Evolutionary conservation across 2,113 vertebrate genomes (phyloP).

Genomic region (Heterocephalus glaber): DNA sequence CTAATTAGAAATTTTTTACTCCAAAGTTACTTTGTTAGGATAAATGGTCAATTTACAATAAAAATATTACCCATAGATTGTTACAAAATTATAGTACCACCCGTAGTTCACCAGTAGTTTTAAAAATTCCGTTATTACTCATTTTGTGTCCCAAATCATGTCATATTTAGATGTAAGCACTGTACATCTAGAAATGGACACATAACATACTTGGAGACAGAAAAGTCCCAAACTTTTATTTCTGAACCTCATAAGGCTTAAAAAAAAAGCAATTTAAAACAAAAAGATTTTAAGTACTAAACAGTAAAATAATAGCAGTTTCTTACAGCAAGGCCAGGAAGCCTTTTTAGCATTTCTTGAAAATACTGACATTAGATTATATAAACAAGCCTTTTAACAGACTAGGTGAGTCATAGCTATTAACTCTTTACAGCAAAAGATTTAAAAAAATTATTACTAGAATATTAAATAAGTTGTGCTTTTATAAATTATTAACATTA

Average conservation of each 20-base stretch:
- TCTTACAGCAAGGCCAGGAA: background rate
- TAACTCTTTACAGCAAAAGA: background rate
- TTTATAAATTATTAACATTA: background rate
- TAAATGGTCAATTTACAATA: too few species aligned
- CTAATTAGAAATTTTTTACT: too few species aligned
- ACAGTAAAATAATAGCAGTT: background rate
- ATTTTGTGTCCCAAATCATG: background rate
- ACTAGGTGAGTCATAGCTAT: background rate
- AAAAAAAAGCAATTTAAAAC: too few species aligned
- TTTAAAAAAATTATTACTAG: background rate
- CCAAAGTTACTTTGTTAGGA: too few species aligned
- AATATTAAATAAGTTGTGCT: background rate
- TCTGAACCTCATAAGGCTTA: background rate
- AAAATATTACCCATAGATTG: too few species aligned
- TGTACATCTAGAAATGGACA: background rate
- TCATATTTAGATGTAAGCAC: background rate
- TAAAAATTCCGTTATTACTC: background rate
- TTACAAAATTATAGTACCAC: too few species aligned
- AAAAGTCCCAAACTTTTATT: background rate
- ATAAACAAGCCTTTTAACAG: background rate
- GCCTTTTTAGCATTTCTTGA: background rate
- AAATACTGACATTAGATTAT: background rate
- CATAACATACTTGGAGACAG: background rate
- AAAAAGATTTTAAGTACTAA: background rate
- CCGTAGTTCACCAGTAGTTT: too few species aligned